Conservation (phyloP, 2,797 vertebrate species). For the Scyliorhinus canicula region DNA sequence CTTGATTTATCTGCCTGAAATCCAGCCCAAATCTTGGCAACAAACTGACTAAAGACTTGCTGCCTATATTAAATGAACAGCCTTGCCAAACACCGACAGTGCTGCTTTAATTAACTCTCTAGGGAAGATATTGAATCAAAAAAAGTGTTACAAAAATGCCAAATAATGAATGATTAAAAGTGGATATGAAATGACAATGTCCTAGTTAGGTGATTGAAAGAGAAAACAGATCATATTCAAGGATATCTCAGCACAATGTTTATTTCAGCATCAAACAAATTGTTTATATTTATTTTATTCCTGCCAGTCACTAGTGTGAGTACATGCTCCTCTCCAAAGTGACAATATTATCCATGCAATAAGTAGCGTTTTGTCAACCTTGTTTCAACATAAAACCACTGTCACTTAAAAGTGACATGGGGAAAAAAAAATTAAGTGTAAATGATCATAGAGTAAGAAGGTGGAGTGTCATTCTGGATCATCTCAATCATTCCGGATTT, state of each 20-base stretch:
- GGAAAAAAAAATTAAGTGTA: not conserved
- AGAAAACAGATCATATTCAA: not conserved
- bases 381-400: not conserved
- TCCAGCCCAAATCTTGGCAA: conserved; percentile 39
- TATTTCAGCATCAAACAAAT: not conserved
- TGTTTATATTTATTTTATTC: not conserved
- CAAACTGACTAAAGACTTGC: conserved; percentile 37
- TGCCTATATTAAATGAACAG: not conserved
- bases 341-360: not conserved
- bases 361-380: not conserved
- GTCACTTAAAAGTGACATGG: not conserved
- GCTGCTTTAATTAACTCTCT: conserved; percentile 30
- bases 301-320: not conserved
- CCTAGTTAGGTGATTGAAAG: not conserved
- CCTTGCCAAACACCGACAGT: not conserved
- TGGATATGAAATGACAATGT: conserved; percentile 35
- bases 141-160: conserved; percentile 44
- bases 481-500: not conserved
- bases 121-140: conserved; percentile 45
- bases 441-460: not conserved
- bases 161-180: conserved; percentile 43
- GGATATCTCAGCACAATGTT: not conserved
- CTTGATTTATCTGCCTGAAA: conserved; percentile 59
- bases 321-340: not conserved
- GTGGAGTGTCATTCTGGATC: not conserved